Evolutionary conservation across 2,113 vertebrate genomes (phyloP).

Genomic region (Piaya cayana): DNA sequence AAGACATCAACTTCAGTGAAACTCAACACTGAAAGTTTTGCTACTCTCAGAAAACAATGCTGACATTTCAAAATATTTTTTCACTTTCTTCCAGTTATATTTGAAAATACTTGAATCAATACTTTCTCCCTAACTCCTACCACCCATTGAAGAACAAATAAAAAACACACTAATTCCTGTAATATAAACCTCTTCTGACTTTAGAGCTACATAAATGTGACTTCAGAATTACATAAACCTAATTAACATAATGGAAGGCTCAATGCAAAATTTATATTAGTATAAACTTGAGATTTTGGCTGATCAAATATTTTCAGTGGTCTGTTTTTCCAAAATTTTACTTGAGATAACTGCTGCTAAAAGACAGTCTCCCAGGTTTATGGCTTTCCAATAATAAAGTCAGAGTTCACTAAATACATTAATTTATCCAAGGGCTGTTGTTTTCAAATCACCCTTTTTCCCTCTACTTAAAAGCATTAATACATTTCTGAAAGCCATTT

Average conservation of each 20-base stretch:
- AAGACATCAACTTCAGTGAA: constrained; percentile 4
- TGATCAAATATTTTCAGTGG: not conserved
- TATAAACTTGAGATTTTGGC: not conserved
- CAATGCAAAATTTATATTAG: not conserved
- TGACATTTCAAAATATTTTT: constrained; percentile 21
- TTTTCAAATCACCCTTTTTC: not conserved
- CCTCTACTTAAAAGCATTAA: not conserved
- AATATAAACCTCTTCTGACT: constrained; percentile 54
- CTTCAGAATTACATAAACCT: constrained; percentile 9
- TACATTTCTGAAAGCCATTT: not conserved
- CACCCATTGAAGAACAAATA: constrained; percentile 47
- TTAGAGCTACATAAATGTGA: constrained; percentile 28
- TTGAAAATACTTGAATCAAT: constrained; percentile 18
- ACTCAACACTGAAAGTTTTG: constrained; percentile 8
- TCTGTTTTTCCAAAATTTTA: not conserved
- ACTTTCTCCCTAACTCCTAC: constrained; percentile 33
- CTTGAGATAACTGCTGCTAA: not conserved
- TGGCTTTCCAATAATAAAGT: not conserved
- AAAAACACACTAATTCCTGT: constrained; percentile 52
- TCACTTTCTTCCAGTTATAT: constrained; percentile 5
- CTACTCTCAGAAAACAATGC: not conserved
- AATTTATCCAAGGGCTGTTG: not conserved
- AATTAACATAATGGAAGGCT: constrained; percentile 29
- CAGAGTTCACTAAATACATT: not conserved
- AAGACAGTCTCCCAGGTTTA: not conserved